Evolutionary conservation across 2,113 vertebrate genomes (phyloP).

Genomic region (Epinephelus cyanopodus): DNA sequence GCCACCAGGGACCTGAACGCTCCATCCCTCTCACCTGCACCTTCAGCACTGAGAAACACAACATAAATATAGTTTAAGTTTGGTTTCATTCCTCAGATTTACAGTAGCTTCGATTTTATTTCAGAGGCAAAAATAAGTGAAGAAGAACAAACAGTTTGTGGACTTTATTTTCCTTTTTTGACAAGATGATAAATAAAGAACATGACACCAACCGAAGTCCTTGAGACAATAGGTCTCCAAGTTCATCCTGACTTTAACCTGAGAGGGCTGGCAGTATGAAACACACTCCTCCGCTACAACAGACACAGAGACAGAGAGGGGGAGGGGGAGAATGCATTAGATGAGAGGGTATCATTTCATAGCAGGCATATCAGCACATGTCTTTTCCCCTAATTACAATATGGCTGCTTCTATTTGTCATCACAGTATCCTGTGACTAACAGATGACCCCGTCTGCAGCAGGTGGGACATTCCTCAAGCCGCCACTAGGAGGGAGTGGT

Average conservation of each 20-base stretch:
- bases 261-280: constrained; percentile 88
- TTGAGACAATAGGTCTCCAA: constrained; percentile 90
- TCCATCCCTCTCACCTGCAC: constrained; percentile 87
- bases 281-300: constrained; percentile 88
- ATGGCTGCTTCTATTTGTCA: constrained; percentile 80
- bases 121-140: too few relatives aligned
- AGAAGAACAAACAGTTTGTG: too few relatives aligned
- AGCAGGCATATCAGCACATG: constrained; percentile 74
- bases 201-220: constrained; percentile 85
- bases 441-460: constrained; percentile 70
- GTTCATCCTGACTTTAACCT: constrained; percentile 89
- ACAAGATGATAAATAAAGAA: not conserved
- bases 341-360: constrained; percentile 68
- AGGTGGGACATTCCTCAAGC: constrained; percentile 62
- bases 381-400: constrained; percentile 79
- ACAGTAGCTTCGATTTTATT: too few relatives aligned
- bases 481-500: constrained; percentile 74
- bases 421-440: constrained; percentile 80
- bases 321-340: constrained; percentile 38
- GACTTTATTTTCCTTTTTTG: not conserved
- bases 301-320: constrained; percentile 22
- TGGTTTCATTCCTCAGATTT: too few relatives aligned
- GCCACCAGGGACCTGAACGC: constrained; percentile 88
- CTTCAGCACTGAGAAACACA: constrained; percentile 82
- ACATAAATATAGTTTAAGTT: too few relatives aligned